These are phyloP conservation scores for Amyelois transitella DNA, from an alignment of 1,140 invertebrate species.

Conservation along the genomic window DNA sequence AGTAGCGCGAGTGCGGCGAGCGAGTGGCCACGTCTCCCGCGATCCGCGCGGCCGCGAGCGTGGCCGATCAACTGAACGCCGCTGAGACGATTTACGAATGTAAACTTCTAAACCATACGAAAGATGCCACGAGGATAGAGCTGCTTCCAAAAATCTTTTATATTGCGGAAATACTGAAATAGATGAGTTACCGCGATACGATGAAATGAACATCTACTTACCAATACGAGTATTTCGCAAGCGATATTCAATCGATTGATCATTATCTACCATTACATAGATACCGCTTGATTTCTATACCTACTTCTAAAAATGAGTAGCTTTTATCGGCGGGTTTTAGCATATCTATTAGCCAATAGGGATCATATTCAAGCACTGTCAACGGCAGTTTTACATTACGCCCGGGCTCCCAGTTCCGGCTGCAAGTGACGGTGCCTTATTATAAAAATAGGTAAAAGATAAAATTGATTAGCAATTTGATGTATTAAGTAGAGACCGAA, in stretches of 20 bases:
- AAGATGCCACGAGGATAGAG: constrained; percentile 21
- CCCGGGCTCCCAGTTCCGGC: too few species aligned
- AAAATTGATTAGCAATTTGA: constrained; percentile 18
- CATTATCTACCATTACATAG: too few species aligned
- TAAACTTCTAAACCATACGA: constrained; percentile 39
- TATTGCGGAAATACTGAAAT: constrained; percentile 32
- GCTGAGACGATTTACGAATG: constrained; percentile 54
- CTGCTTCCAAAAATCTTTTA: constrained; percentile 31
- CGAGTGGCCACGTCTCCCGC: constrained; percentile 19
- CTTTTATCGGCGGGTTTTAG: too few species aligned
- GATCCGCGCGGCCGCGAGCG: constrained; percentile 36
- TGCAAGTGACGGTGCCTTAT: too few species aligned
- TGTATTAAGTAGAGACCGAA: constrained; percentile 11
- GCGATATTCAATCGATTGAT: neutral
- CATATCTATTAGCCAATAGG: too few species aligned
- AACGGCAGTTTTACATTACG: too few species aligned
- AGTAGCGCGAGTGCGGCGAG: constrained; percentile 40
- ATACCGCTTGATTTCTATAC: too few species aligned
- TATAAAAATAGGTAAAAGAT: neutral
- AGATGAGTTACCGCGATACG: constrained; percentile 17
- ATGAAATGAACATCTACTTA: constrained; percentile 1
- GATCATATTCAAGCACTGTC: too few species aligned
- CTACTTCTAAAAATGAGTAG: too few species aligned
- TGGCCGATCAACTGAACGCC: constrained; percentile 57
- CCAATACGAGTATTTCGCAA: neutral